Evolutionary conservation across 2,888 invertebrate genomes (phyloP).

Genomic region (Drosophila recens): DNA sequence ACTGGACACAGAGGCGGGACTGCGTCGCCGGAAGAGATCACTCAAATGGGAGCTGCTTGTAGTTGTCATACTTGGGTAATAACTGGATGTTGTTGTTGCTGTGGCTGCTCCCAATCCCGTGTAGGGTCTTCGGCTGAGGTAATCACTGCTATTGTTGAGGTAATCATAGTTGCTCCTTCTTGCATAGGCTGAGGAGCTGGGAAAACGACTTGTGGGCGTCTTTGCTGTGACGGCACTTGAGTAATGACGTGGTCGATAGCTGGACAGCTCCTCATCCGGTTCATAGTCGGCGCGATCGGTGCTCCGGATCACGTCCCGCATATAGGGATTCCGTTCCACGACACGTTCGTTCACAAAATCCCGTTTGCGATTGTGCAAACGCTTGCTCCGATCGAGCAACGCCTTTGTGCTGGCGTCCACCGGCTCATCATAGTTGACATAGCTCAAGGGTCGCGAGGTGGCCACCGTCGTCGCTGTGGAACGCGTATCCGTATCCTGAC

Average conservation of each 20-base stretch:
- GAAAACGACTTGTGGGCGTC: constrained; percentile 71
- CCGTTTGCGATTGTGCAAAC: constrained; percentile 83
- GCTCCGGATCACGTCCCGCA: constrained; percentile 79
- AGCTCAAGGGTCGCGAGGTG: constrained; percentile 52
- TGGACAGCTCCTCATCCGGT: constrained; percentile 68
- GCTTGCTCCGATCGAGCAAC: constrained; percentile 84
- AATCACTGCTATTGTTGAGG: constrained; percentile 53
- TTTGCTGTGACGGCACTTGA: constrained; percentile 33
- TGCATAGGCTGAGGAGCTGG: constrained; percentile 64
- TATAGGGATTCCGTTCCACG: constrained; percentile 84
- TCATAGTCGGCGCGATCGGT: constrained; percentile 58
- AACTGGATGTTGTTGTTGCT: constrained; percentile 26
- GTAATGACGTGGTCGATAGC: constrained; percentile 78
- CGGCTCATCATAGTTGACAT: constrained; percentile 42
- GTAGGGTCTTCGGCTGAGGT: constrained; percentile 55
- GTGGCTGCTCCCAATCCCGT: constrained; percentile 31
- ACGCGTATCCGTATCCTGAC: constrained; percentile 66
- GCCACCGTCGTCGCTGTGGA: constrained; percentile 58
- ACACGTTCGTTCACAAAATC: constrained; percentile 85
- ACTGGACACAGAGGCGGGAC: constrained; percentile 66
- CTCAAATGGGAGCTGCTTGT: constrained; percentile 69
- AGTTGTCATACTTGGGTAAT: constrained; percentile 48
- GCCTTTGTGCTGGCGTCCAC: constrained; percentile 81
- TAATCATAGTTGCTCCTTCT: constrained; percentile 63
- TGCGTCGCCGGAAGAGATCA: constrained; percentile 82